phyloP scores from a whole-genome alignment of 2,113 vertebrate genomes.

The Nestor notabilis region DNA sequence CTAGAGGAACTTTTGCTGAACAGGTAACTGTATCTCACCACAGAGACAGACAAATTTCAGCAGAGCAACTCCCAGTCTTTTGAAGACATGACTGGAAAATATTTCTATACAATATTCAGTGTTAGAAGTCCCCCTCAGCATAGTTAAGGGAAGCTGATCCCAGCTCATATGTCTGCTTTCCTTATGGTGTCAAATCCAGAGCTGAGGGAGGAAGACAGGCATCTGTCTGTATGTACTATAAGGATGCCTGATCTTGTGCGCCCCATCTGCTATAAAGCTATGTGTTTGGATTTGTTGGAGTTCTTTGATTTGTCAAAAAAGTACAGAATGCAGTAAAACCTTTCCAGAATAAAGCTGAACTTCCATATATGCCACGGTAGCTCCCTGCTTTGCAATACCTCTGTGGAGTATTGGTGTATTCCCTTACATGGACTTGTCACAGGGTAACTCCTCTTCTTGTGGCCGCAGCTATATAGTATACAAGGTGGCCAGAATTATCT shows the following conservation, averaged over 20 bases:
- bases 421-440: background rate
- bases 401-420: background rate
- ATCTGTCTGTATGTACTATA: background rate
- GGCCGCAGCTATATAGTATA: background rate
- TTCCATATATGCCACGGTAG: background rate
- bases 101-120: background rate
- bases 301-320: background rate
- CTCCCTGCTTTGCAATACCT: background rate
- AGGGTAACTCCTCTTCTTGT: background rate
- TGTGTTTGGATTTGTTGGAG: background rate
- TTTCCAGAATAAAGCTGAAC: background rate
- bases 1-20: background rate
- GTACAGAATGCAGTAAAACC: background rate
- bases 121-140: background rate
- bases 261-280: background rate
- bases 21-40: background rate
- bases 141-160: background rate
- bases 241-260: background rate
- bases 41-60: background rate
- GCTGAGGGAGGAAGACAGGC: background rate
- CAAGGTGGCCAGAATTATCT: background rate
- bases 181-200: background rate
- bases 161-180: background rate
- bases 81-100: background rate
- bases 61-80: background rate